These are phyloP conservation scores for Turritopsis dohrnii DNA, from an alignment of 30 jellyfish, hydroid and myxozoan genomes.

Conservation along the genomic window DNA sequence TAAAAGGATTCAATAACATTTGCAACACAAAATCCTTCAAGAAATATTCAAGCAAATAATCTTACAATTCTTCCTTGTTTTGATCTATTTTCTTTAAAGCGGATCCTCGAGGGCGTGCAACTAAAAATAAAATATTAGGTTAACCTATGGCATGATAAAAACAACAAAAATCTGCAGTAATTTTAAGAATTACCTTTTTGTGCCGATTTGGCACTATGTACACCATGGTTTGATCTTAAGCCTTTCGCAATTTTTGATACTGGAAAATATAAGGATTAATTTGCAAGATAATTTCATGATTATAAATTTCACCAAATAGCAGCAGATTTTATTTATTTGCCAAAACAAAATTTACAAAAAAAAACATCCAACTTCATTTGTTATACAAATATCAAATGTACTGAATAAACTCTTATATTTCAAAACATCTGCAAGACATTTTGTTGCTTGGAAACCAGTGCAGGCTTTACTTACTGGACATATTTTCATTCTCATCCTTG, in stretches of 20 bases:
- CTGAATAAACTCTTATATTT: background rate
- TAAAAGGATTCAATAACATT: background rate
- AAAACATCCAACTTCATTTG: too few species aligned
- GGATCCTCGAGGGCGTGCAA: constrained; percentile 21
- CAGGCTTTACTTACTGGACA: constrained; percentile 31
- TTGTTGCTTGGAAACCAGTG: background rate
- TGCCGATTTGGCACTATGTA: background rate
- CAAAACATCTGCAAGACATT: background rate
- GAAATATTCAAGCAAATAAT: background rate
- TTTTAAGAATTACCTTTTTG: background rate
- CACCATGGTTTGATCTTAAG: constrained; percentile 11
- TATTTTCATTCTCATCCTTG: constrained; percentile 91
- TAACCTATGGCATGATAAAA: background rate
- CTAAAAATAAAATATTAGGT: background rate
- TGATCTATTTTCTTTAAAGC: constrained; percentile 18
- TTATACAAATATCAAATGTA: too few species aligned
- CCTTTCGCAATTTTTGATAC: constrained; percentile 14
- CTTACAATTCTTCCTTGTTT: constrained; percentile 90
- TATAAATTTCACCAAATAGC: background rate
- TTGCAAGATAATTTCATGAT: background rate
- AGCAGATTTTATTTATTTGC: background rate
- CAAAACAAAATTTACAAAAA: too few species aligned
- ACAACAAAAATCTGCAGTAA: background rate
- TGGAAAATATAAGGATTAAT: background rate
- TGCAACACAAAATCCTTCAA: background rate